Evolutionary conservation across 2,888 invertebrate species (phyloP), one percentile per base, ranked within the genome.

Genomic region (Nineta flava): DNA sequence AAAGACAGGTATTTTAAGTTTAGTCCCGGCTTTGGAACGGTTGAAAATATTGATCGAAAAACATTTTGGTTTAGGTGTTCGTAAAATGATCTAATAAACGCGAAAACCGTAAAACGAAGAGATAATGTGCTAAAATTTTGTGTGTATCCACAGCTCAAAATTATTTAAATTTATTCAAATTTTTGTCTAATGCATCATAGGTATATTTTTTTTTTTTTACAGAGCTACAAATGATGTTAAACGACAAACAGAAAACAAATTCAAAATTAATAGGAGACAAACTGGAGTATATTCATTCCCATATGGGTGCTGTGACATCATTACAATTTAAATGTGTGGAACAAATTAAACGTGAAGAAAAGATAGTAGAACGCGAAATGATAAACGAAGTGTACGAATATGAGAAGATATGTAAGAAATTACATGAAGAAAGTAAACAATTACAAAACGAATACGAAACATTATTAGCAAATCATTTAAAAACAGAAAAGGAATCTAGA

Each of bases 351-450:
- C 53, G 51, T 46, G 54, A 51, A 47, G 47, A 56, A 21, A 54
- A 69, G 45, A 72, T 73, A 52, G 71, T 73, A 0, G 73, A 74
- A 42, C 66, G 70, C 5, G 65, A 68, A 53, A 77, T 77, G 75
- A 72, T 71, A 56, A 58, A 72, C 26, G 69, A 70, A 2, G 65
- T 68, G 2, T 61, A 72, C 16, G 64, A 66, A 6, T 76, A 76
- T 55, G 58, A 66, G 15, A 64, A 67, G 7, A 69, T 67, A 49
- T 66, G 66, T 51, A 68, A 68, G n/a, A 62, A 69, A 60, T 61
- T 77, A 2, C 64, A 68, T n/a, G 70, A 71, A 52, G 71, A 75
- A 52, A 72, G 73, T 26, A 58, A 66, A 1, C 68, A 68, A 26
- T 60, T 61, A 4, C 63, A 62, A 2, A 65, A 69, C 1, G 61